These are phyloP conservation scores for Yoshiicerus persimilis DNA, from an alignment of 1,140 invertebrate genomes.

Conservation along the genomic window DNA sequence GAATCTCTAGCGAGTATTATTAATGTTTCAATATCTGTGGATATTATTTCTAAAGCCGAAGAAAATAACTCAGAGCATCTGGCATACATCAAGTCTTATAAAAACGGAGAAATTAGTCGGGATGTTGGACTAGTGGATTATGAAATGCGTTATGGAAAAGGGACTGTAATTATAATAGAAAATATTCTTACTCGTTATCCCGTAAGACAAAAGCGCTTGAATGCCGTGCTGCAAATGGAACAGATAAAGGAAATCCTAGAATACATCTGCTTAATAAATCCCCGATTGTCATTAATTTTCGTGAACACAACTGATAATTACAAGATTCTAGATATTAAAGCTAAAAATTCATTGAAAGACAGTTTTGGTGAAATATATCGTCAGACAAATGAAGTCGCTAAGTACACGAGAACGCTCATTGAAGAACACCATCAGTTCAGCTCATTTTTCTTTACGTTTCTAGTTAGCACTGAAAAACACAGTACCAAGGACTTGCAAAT, in stretches of 20 bases:
- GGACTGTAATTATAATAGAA: constrained; percentile 66
- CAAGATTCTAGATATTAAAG: constrained; percentile 61
- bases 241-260: constrained; percentile 60
- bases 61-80: constrained; percentile 54
- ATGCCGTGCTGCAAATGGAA: constrained; percentile 61
- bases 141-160: constrained; percentile 52
- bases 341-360: constrained; percentile 58
- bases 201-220: constrained; percentile 61
- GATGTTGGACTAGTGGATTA: constrained; percentile 52
- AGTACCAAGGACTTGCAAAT: constrained; percentile 60
- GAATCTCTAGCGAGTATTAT: constrained; percentile 65
- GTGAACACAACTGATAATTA: constrained; percentile 62
- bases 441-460: constrained; percentile 60
- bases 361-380: constrained; percentile 60
- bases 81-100: neutral
- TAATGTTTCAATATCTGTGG: constrained; percentile 58
- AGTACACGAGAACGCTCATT: neutral
- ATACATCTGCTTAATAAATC: constrained; percentile 62
- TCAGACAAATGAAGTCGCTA: constrained; percentile 48
- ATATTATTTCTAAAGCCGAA: constrained; percentile 58
- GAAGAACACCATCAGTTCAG: constrained; percentile 54
- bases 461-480: constrained; percentile 58
- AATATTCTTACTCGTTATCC: constrained; percentile 65
- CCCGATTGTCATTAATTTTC: constrained; percentile 61
- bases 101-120: constrained; percentile 52